These are phyloP conservation scores for Campaea margaritaria DNA, from an alignment of 2,888 invertebrate species.

Conservation along the genomic window DNA sequence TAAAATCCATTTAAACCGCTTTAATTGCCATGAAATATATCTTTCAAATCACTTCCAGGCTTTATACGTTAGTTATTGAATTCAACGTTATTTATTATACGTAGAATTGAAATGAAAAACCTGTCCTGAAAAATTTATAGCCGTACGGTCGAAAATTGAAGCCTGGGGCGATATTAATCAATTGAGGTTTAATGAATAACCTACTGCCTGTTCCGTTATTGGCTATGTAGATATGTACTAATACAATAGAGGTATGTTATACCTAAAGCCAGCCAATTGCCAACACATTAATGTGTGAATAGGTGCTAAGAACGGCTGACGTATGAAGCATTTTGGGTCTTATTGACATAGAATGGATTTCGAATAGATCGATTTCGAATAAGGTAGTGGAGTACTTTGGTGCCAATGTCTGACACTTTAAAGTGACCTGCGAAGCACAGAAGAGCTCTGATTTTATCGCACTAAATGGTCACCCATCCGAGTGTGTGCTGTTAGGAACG, in stretches of 20 bases:
- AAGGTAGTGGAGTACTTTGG: no score
- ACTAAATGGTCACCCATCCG: no score
- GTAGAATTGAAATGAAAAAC: slow-evolving; percentile 27
- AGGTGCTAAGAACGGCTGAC: no score
- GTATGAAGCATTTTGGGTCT: no score
- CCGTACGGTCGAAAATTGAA: slow-evolving; percentile 26
- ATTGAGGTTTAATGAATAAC: slow-evolving; percentile 27
- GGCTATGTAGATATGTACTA: background rate
- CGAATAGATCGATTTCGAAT: no score
- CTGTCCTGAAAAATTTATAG: slow-evolving; percentile 32
- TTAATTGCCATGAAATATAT: slow-evolving; percentile 2
- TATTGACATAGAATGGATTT: no score
- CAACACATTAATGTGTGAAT: no score
- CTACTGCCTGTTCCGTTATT: slow-evolving; percentile 6
- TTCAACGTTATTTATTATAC: slow-evolving; percentile 25
- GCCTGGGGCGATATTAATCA: slow-evolving; percentile 27
- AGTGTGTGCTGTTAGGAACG: no score
- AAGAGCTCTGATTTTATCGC: no score
- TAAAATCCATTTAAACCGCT: background rate
- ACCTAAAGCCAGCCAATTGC: no score
- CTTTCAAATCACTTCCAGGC: slow-evolving; percentile 8
- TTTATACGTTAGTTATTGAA: slow-evolving; percentile 17
- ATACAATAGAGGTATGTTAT: background rate
- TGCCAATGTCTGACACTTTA: no score
- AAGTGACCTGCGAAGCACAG: no score